A percentile compares a stretch with the other conserved stretches of the same genome.
Evolutionary conservation across 2,113 vertebrate genomes (phyloP).

Genomic region (Oreochromis aureus): DNA sequence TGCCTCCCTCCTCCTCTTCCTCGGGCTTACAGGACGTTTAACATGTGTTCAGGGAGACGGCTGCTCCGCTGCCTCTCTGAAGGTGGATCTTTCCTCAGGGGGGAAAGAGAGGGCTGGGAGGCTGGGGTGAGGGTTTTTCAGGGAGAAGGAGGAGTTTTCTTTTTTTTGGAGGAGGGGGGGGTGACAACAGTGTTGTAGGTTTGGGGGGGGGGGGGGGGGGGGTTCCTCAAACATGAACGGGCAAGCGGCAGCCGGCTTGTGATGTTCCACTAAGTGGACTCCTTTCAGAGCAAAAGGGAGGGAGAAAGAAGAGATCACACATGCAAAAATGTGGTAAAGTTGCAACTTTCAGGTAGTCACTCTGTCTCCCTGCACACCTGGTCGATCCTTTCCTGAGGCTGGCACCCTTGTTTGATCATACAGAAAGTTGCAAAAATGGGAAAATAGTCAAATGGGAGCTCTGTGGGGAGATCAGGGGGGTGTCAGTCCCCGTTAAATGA

Average conservation of each 20-base stretch:
- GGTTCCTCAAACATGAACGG: conserved; percentile 9
- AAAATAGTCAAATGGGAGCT: not conserved
- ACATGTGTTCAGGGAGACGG: conserved; percentile 60
- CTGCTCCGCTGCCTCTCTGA: conserved; percentile 36
- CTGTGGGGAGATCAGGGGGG: not conserved
- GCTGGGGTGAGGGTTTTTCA: conserved; percentile 19
- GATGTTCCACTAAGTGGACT: conserved; percentile 29
- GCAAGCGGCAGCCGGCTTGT: conserved; percentile 35
- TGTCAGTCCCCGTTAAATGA: not conserved
- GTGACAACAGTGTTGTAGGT: not conserved
- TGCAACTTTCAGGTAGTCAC: not conserved
- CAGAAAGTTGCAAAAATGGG: not conserved
- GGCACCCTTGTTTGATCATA: not conserved
- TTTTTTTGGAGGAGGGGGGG: not conserved
- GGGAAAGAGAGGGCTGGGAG: conserved; percentile 2
- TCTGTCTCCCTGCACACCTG: not conserved
- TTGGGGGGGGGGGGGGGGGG: not conserved
- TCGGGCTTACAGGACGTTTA: conserved; percentile 47
- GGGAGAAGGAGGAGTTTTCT: not conserved
- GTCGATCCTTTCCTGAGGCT: not conserved
- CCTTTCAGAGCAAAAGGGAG: not conserved
- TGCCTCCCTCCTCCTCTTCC: not conserved
- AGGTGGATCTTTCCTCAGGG: conserved; percentile 64
- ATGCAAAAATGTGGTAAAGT: not conserved
- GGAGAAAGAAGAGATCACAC: not conserved